These are phyloP conservation scores for Mesocentrotus franciscanus DNA, from an alignment of 53 echinoderm and acorn worm genomes.

Conservation along the genomic window DNA sequence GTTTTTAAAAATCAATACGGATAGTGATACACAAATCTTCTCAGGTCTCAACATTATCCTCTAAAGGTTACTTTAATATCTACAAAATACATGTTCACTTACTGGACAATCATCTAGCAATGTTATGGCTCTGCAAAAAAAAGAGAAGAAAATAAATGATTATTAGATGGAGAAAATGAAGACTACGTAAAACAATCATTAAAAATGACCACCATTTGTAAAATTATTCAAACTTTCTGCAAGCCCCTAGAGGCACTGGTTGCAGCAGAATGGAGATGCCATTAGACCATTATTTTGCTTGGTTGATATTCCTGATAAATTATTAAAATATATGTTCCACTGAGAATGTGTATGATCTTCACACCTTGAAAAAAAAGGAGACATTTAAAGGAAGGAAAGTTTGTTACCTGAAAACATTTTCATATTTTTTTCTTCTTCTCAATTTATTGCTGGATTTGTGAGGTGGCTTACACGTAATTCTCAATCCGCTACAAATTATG, in stretches of 20 bases:
- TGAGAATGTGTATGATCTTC: background rate
- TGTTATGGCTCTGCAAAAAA: slow-evolving; percentile 76
- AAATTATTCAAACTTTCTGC: background rate
- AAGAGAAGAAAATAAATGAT: slow-evolving; percentile 6
- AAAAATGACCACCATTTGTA: background rate
- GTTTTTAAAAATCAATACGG: too few relatives aligned
- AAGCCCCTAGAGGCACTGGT: background rate
- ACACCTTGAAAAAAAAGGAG: background rate
- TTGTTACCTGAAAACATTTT: background rate
- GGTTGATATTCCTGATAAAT: background rate
- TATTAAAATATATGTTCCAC: background rate
- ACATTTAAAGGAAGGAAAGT: background rate
- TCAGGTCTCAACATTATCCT: background rate
- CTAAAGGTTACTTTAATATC: background rate
- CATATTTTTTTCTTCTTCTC: background rate
- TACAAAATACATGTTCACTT: slow-evolving; percentile 35
- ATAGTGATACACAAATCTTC: too few relatives aligned
- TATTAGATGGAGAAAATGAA: background rate
- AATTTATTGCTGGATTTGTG: too few relatives aligned
- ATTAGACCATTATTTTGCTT: background rate
- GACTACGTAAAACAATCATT: background rate
- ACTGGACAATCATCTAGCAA: slow-evolving; percentile 78
- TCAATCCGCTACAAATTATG: too few relatives aligned
- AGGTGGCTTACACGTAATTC: too few relatives aligned
- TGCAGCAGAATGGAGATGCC: background rate